These are phyloP conservation scores for Loripinus fragilis DNA, from an alignment of 2,888 invertebrate genomes.

Conservation along the genomic window DNA sequence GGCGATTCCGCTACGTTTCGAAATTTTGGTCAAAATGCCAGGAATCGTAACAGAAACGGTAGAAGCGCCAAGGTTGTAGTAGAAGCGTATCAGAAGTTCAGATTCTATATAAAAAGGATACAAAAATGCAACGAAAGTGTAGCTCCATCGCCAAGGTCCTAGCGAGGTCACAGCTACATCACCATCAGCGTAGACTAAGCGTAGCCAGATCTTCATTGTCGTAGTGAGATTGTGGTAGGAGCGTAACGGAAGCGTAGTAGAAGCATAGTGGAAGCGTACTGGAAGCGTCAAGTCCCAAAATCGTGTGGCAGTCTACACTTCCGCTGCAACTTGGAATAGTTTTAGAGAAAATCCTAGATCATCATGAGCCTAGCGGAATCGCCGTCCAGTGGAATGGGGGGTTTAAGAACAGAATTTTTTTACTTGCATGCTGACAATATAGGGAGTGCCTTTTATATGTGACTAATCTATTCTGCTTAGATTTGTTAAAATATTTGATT, in stretches of 20 bases:
- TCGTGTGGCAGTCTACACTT: background rate
- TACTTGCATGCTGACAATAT: too few relatives aligned
- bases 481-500: too few relatives aligned
- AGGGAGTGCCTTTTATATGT: too few relatives aligned
- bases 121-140: background rate
- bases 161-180: background rate
- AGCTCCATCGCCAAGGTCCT: background rate
- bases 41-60: background rate
- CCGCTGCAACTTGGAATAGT: background rate
- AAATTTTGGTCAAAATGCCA: background rate
- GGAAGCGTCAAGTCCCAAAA: constrained; percentile 5
- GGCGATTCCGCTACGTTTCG: constrained; percentile 8
- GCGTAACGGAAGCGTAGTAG: background rate
- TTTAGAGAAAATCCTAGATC: constrained; percentile 3
- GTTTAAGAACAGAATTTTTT: too few relatives aligned
- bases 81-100: constrained; percentile 1
- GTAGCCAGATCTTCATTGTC: background rate
- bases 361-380: constrained; percentile 17
- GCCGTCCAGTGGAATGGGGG: constrained; percentile 21
- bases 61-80: background rate
- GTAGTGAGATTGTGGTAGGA: background rate
- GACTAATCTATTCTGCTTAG: too few relatives aligned
- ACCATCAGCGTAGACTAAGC: background rate
- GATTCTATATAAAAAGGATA: background rate
- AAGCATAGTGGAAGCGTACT: constrained; percentile 7